A percentile compares a stretch with the other conserved stretches of the same genome.
phyloP scores from a whole-genome alignment of 2,888 invertebrate genomes.

The Philopedon plagiatum region DNA sequence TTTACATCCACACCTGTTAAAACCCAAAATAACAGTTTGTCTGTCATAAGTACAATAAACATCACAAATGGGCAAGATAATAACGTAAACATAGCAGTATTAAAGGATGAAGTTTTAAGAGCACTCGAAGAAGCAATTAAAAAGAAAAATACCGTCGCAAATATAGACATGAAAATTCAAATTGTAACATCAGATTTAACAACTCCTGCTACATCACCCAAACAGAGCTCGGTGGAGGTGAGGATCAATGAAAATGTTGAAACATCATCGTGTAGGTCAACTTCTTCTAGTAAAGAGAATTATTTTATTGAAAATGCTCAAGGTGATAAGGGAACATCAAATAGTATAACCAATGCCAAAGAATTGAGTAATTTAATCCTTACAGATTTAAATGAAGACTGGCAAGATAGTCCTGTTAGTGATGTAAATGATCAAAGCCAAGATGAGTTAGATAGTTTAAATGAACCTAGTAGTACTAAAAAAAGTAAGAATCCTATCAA shows the following conservation, averaged over 20 bases:
- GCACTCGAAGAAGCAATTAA: slow-evolving; percentile 44
- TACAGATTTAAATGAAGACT: slow-evolving; percentile 10
- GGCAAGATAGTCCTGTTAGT: background rate
- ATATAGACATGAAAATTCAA: slow-evolving; percentile 48
- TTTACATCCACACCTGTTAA: slow-evolving; percentile 48
- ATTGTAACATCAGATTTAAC: slow-evolving; percentile 21
- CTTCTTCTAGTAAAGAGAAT: slow-evolving; percentile 35
- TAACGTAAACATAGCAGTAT: slow-evolving; percentile 43
- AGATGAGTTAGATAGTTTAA: background rate
- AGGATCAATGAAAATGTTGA: slow-evolving; percentile 29
- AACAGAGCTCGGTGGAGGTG: slow-evolving; percentile 19
- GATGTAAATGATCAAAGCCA: background rate
- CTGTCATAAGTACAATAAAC: slow-evolving; percentile 25
- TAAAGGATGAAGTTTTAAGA: slow-evolving; percentile 46
- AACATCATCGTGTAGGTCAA: slow-evolving; percentile 10
- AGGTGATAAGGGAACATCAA: background rate
- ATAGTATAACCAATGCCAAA: background rate
- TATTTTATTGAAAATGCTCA: background rate
- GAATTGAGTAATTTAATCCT: background rate
- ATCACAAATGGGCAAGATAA: slow-evolving; percentile 37
- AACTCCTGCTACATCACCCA: background rate
- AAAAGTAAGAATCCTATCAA: background rate
- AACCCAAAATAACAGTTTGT: slow-evolving; percentile 22
- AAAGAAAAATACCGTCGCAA: slow-evolving; percentile 17
- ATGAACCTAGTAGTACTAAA: background rate